phyloP scores from a whole-genome alignment of 2,888 invertebrate genomes.

The Mycalesis mineus region DNA sequence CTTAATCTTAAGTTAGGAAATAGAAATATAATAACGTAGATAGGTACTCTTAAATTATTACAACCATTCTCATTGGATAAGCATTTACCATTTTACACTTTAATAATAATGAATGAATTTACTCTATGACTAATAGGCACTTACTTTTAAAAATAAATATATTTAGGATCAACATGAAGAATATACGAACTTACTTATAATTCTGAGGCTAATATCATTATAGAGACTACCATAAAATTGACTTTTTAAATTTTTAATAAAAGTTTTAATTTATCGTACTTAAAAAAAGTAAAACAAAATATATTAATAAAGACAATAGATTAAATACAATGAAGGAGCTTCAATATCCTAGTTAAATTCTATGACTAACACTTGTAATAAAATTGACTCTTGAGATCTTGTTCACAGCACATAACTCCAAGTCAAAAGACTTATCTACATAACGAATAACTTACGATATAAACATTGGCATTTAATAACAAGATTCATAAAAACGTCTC shows the following conservation, averaged over 20 bases:
- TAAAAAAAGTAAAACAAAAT: not conserved
- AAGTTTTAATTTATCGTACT: not conserved
- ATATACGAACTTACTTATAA: not conserved
- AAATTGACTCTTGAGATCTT: slow-evolving; percentile 55
- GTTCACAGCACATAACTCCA: slow-evolving; percentile 57
- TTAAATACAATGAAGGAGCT: not conserved
- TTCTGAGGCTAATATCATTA: not conserved
- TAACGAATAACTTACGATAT: slow-evolving; percentile 11
- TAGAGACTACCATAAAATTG: not conserved
- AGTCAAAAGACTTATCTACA: slow-evolving; percentile 19
- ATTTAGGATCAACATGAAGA: not conserved
- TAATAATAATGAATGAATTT: not conserved
- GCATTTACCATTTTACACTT: not conserved
- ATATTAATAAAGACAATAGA: not conserved
- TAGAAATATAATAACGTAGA: no score
- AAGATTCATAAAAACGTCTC: slow-evolving; percentile 10
- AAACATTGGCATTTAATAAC: slow-evolving; percentile 7
- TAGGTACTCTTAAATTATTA: not conserved
- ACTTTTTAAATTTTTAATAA: not conserved
- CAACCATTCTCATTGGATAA: not conserved
- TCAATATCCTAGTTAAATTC: not conserved
- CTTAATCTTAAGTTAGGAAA: no score
- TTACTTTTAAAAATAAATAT: not conserved
- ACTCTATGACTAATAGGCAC: no score
- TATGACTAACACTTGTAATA: slow-evolving; percentile 9